phyloP scores from a whole-genome alignment of 2,888 invertebrate species.

The Leucophenga maculata region DNA sequence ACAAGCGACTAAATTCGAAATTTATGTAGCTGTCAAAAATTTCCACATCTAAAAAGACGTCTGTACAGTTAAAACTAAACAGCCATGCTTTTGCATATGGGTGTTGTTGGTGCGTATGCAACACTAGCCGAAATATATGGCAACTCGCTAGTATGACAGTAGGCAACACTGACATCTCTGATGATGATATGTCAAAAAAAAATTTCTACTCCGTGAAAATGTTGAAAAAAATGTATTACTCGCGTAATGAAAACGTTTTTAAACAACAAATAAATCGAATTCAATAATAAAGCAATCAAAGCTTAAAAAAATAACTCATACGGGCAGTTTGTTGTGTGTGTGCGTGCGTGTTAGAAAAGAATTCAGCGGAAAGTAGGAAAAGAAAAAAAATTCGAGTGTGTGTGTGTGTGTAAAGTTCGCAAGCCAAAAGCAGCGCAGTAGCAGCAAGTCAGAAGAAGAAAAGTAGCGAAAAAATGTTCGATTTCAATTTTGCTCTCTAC shows the following conservation, averaged over 20 bases:
- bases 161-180: slow-evolving; percentile 52
- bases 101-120: background rate
- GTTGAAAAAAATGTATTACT: slow-evolving; percentile 46
- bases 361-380: slow-evolving; percentile 17
- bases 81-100: background rate
- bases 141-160: slow-evolving; percentile 30
- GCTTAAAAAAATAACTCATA: slow-evolving; percentile 35
- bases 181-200: slow-evolving; percentile 65
- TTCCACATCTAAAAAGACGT: slow-evolving; percentile 8
- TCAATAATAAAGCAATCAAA: slow-evolving; percentile 19
- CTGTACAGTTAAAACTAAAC: too few relatives aligned
- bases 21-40: background rate
- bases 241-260: slow-evolving; percentile 57
- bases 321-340: slow-evolving; percentile 49
- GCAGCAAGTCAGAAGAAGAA: background rate
- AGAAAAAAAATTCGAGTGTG: slow-evolving; percentile 50
- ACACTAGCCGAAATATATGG: too few relatives aligned
- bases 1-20: too few relatives aligned
- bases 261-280: slow-evolving; percentile 39
- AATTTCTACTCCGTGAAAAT: slow-evolving; percentile 33
- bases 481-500: slow-evolving; percentile 47
- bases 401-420: background rate
- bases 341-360: slow-evolving; percentile 39
- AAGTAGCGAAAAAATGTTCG: slow-evolving; percentile 30
- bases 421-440: background rate